A percentile compares a stretch with the other conserved stretches of the same genome.
These are phyloP conservation scores for Uloborus diversus DNA, from an alignment of 1,140 invertebrate species.

Conservation along the genomic window DNA sequence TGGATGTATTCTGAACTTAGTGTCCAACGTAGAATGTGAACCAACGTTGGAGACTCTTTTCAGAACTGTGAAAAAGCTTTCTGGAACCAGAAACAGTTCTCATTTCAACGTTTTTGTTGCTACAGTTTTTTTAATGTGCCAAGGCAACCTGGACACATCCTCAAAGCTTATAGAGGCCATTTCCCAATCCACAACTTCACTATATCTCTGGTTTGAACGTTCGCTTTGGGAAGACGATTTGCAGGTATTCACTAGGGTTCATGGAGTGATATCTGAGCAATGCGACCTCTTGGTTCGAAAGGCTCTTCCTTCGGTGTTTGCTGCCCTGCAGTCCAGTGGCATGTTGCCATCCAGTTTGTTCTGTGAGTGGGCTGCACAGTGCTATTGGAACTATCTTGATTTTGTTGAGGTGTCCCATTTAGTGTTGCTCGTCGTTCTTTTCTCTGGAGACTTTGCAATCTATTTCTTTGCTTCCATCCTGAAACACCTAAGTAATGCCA, in stretches of 20 bases:
- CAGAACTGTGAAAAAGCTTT: constrained; percentile 8
- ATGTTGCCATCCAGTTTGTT: constrained; percentile 34
- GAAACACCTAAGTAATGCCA: constrained; percentile 21
- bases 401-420: constrained; percentile 27
- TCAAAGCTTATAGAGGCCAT: constrained; percentile 17
- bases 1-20: constrained; percentile 9
- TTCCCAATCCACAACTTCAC: constrained; percentile 1
- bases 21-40: background rate
- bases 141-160: background rate
- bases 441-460: constrained; percentile 17
- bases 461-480: constrained; percentile 37
- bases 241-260: background rate
- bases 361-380: constrained; percentile 23
- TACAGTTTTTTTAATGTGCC: constrained; percentile 26
- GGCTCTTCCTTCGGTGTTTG: constrained; percentile 14
- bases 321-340: constrained; percentile 8
- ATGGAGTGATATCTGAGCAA: background rate
- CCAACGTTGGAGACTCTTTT: constrained; percentile 9
- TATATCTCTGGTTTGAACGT: constrained; percentile 21
- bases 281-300: constrained; percentile 33
- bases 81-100: background rate
- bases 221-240: background rate
- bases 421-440: constrained; percentile 17
- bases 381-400: constrained; percentile 52
- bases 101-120: constrained; percentile 32